Evolutionary conservation across 2,888 invertebrate genomes (phyloP).

Genomic region (Leucophora obtusa): DNA sequence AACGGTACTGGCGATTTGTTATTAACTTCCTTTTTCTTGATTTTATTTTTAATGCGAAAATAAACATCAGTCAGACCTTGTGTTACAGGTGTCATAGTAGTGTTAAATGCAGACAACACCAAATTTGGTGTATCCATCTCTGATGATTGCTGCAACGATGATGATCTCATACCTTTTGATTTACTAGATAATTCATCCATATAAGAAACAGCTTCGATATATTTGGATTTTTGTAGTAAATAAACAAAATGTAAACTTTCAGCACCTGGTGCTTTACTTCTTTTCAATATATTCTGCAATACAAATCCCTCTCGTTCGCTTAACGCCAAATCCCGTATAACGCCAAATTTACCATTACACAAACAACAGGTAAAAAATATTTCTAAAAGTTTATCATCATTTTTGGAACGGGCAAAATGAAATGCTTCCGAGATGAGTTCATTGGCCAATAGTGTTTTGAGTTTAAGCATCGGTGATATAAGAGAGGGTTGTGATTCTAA

Average conservation of each 20-base stretch:
- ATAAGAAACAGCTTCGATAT: constrained; percentile 76
- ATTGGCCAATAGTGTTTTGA: constrained; percentile 75
- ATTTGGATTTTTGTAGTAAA: constrained; percentile 76
- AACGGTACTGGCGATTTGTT: constrained; percentile 71
- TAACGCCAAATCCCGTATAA: constrained; percentile 74
- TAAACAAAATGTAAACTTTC: constrained; percentile 76
- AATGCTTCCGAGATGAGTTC: constrained; percentile 76
- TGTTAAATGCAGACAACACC: constrained; percentile 75
- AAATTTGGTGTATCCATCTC: constrained; percentile 72
- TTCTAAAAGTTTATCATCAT: constrained; percentile 72
- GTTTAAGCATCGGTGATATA: constrained; percentile 69
- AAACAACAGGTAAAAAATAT: constrained; percentile 74
- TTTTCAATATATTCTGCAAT: constrained; percentile 72
- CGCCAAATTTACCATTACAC: constrained; percentile 69
- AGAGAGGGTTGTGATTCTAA: constrained; percentile 70
- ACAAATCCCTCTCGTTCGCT: constrained; percentile 74
- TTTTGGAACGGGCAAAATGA: constrained; percentile 73
- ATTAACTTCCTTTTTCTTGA: constrained; percentile 68
- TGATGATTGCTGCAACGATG: constrained; percentile 11
- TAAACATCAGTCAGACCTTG: constrained; percentile 74
- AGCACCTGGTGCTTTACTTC: constrained; percentile 69
- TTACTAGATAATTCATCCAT: constrained; percentile 74
- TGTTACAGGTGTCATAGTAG: constrained; percentile 76
- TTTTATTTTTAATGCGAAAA: constrained; percentile 72
- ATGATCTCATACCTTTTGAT: constrained; percentile 56